Evolutionary conservation across 2,888 invertebrate species (phyloP).

Genomic region (Xestobium rufovillosum): DNA sequence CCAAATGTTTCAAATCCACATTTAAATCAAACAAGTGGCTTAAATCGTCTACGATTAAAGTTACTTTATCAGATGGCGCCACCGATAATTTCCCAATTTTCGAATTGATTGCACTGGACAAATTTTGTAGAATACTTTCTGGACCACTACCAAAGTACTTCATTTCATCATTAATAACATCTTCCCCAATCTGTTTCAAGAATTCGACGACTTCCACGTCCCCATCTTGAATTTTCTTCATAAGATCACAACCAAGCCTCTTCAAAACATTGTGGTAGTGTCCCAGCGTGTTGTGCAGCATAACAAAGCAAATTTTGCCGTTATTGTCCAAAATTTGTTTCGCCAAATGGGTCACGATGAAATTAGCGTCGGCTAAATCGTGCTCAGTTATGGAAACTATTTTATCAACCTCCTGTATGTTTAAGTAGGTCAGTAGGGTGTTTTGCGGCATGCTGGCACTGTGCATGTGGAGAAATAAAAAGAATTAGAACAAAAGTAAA

Average conservation of each 20-base stretch:
- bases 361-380: slow-evolving; percentile 63
- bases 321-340: slow-evolving; percentile 59
- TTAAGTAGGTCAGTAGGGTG: slow-evolving; percentile 54
- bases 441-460: slow-evolving; percentile 8
- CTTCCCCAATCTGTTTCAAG: slow-evolving; percentile 44
- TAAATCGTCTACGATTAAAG: slow-evolving; percentile 62
- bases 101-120: slow-evolving; percentile 20
- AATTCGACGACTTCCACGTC: slow-evolving; percentile 49
- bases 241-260: slow-evolving; percentile 64
- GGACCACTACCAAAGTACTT: background rate
- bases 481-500: too few species aligned
- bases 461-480: too few species aligned
- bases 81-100: slow-evolving; percentile 20
- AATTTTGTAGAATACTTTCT: too few species aligned
- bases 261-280: slow-evolving; percentile 70
- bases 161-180: slow-evolving; percentile 47
- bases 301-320: slow-evolving; percentile 53
- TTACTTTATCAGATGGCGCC: slow-evolving; percentile 26
- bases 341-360: slow-evolving; percentile 60
- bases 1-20: slow-evolving; percentile 47
- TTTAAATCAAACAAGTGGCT: slow-evolving; percentile 63
- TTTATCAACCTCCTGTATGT: slow-evolving; percentile 54
- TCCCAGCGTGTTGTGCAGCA: slow-evolving; percentile 61
- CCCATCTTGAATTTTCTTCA: slow-evolving; percentile 44
- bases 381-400: slow-evolving; percentile 63